Evolutionary conservation across 1,140 invertebrate species (phyloP).

Genomic region (Heliconius congener): DNA sequence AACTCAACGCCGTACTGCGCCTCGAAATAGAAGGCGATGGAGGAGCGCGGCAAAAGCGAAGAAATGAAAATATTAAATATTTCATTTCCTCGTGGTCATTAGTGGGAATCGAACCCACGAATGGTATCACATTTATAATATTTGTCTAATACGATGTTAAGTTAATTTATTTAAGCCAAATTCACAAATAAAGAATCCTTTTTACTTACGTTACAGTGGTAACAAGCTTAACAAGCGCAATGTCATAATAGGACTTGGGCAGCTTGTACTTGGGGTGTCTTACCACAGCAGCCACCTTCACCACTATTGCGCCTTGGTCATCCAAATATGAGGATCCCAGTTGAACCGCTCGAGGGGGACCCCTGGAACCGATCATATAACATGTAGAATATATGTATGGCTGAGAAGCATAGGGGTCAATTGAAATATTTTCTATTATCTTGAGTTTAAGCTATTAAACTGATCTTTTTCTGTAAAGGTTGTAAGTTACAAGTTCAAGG

Average conservation of each 20-base stretch:
- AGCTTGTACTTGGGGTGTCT: conserved; percentile 67
- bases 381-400: not conserved
- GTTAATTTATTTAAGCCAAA: too few species aligned
- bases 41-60: too few species aligned
- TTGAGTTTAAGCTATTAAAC: not conserved
- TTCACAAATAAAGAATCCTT: too few species aligned
- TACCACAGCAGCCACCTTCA: conserved; percentile 53
- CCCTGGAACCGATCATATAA: conserved; percentile 46
- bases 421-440: not conserved
- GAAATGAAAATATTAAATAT: too few species aligned
- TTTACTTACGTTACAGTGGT: conserved; percentile 57
- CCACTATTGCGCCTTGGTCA: conserved; percentile 54
- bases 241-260: conserved; percentile 64
- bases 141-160: too few species aligned
- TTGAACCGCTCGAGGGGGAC: conserved; percentile 63
- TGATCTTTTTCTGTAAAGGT: not conserved
- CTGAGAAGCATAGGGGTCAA: not conserved
- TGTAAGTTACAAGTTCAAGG: too few species aligned
- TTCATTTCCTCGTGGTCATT: too few species aligned
- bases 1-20: too few species aligned
- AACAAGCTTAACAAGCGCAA: conserved; percentile 58
- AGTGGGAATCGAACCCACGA: too few species aligned
- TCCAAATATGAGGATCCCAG: conserved; percentile 63
- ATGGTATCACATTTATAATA: too few species aligned
- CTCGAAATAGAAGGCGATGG: fast-evolving